These are phyloP conservation scores for Brienomyrus brachyistius DNA, from an alignment of 2,113 vertebrate species.

Conservation along the genomic window DNA sequence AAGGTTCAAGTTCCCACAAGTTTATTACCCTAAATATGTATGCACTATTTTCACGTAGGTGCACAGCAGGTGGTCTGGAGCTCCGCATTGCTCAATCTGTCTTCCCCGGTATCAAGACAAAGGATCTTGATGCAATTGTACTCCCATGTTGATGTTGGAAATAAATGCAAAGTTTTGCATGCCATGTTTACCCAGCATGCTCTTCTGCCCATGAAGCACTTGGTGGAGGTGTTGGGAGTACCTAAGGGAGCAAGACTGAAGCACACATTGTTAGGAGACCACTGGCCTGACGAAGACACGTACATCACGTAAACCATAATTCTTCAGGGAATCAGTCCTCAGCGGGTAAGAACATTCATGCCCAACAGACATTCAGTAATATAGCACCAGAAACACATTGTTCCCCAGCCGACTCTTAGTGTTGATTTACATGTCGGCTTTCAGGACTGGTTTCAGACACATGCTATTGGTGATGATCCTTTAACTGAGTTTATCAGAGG, in stretches of 20 bases:
- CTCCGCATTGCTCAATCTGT: neutral
- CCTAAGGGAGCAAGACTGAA: neutral
- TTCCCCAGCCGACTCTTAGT: neutral
- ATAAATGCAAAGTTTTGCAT: neutral
- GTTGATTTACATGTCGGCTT: neutral
- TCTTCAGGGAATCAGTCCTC: neutral
- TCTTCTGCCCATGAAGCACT: slow-evolving; percentile 10
- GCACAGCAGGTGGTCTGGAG: neutral
- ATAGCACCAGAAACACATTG: neutral
- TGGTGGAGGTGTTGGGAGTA: neutral
- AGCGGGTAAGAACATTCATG: neutral
- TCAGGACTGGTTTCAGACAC: neutral
- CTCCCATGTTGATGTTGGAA: neutral
- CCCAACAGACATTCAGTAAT: neutral
- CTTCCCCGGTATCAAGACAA: neutral
- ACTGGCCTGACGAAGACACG: neutral
- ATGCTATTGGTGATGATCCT: neutral
- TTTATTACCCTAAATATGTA: neutral
- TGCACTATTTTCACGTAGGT: neutral
- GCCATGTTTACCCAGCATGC: slow-evolving; percentile 13
- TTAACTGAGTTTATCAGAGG: neutral
- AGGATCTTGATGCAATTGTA: neutral
- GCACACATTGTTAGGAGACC: slow-evolving; percentile 10
- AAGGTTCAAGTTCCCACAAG: neutral
- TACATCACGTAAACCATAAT: neutral